phyloP scores from a whole-genome alignment of 2,797 vertebrate species.

The Chelidonichthys spinosus region DNA sequence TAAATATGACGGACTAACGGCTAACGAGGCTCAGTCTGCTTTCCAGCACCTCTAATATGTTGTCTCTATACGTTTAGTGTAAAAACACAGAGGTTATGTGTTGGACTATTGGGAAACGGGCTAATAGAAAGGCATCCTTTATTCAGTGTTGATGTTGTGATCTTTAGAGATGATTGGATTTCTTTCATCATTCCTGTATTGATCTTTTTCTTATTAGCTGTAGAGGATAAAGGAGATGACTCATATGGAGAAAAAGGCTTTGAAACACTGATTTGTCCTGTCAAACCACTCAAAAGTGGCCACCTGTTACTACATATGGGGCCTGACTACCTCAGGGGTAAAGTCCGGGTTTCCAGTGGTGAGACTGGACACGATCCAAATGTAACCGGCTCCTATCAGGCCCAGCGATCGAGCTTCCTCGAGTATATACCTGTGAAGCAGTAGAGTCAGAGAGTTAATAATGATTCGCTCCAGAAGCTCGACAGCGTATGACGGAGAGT shows the following conservation, averaged over 20 bases:
- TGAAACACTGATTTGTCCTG: slow-evolving; percentile 23
- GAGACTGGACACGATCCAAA: slow-evolving; percentile 97
- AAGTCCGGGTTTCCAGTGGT: slow-evolving; percentile 95
- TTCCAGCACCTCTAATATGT: not conserved
- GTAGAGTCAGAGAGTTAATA: slow-evolving; percentile 9
- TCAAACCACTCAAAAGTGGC: slow-evolving; percentile 49
- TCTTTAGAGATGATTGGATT: not conserved
- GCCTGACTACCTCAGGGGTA: slow-evolving; percentile 86
- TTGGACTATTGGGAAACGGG: not conserved
- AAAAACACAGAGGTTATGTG: not conserved
- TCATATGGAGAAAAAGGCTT: slow-evolving; percentile 12
- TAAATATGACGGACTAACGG: not conserved
- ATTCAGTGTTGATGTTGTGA: too few relatives aligned
- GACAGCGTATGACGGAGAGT: slow-evolving; percentile 21
- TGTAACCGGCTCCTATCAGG: slow-evolving; percentile 94
- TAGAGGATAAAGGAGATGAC: slow-evolving; percentile 11
- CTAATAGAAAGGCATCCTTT: not conserved
- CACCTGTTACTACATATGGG: slow-evolving; percentile 52
- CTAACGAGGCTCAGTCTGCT: not conserved
- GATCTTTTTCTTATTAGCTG: not conserved
- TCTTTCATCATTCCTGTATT: not conserved
- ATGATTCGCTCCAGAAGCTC: slow-evolving; percentile 30
- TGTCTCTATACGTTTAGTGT: not conserved
- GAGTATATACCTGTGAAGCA: slow-evolving; percentile 86
- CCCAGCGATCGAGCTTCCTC: slow-evolving; percentile 95